A percentile compares a stretch with the other conserved stretches of the same genome.
These are phyloP conservation scores for Hirudinaria manillensis DNA, from an alignment of 2,888 invertebrate genomes.

Conservation along the genomic window DNA sequence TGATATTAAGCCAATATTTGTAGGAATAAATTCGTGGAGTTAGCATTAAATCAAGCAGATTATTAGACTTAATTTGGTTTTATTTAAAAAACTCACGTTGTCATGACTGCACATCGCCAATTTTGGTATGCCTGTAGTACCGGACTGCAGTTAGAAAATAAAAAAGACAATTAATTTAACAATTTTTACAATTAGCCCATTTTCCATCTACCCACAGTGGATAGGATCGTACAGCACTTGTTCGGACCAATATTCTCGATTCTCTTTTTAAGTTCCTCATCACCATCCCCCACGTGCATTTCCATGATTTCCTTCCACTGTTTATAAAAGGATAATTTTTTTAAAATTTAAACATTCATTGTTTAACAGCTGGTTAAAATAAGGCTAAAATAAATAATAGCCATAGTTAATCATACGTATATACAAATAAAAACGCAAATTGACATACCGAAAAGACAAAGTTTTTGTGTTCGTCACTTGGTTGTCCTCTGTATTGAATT, in stretches of 20 bases:
- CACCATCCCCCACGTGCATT: not conserved
- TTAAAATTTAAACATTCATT: no score
- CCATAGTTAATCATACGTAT: not conserved
- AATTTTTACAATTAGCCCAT: not conserved
- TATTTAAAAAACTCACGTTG: conserved; percentile 2
- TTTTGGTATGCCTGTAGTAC: conserved; percentile 19
- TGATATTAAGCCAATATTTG: no score
- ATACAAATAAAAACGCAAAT: not conserved
- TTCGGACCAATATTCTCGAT: conserved; percentile 45
- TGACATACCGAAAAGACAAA: conserved; percentile 45
- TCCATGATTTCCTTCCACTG: conserved; percentile 26
- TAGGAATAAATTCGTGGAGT: no score
- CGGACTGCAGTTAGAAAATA: conserved; percentile 12
- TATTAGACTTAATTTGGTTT: no score
- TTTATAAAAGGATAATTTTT: not conserved
- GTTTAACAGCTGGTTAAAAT: no score
- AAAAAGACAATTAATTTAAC: not conserved
- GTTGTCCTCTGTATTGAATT: conserved; percentile 60
- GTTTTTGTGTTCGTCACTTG: conserved; percentile 45
- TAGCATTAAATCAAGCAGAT: no score
- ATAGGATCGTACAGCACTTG: conserved; percentile 51
- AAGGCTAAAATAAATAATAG: no score
- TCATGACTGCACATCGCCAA: conserved; percentile 23
- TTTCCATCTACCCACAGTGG: conserved; percentile 43
- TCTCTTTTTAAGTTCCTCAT: conserved; percentile 42